phyloP scores from a whole-genome alignment of 1,140 invertebrate genomes.

The Oncopeltus fasciatus region DNA sequence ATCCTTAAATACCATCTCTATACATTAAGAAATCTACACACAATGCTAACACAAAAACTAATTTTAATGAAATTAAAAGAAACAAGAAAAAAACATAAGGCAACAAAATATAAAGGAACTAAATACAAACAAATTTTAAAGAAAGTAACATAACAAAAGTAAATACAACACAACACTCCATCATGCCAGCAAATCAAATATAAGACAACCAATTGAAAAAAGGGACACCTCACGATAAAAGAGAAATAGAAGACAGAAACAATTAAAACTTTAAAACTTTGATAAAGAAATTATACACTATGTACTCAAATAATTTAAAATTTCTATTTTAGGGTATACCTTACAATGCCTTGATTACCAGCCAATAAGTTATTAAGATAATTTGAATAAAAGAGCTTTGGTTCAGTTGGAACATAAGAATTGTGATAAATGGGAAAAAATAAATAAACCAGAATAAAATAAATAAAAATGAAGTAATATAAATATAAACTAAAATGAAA shows the following conservation, averaged over 20 bases:
- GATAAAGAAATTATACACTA: background rate
- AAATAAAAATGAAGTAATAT: too few relatives aligned
- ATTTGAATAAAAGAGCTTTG: too few relatives aligned
- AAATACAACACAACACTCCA: slow-evolving; percentile 15
- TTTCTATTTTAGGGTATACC: background rate
- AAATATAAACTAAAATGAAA: too few relatives aligned
- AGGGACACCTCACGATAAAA: slow-evolving; percentile 3
- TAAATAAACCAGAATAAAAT: too few relatives aligned
- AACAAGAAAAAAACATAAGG: slow-evolving; percentile 15
- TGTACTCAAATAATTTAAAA: background rate
- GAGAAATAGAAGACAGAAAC: background rate
- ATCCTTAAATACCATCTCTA: too few relatives aligned
- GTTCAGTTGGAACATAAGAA: too few relatives aligned
- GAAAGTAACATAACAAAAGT: slow-evolving; percentile 11
- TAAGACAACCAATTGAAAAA: slow-evolving; percentile 12
- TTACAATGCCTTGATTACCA: slow-evolving; percentile 10
- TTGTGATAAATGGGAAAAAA: too few relatives aligned
- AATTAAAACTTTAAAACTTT: too few relatives aligned
- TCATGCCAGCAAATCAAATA: slow-evolving; percentile 16
- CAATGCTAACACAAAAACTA: slow-evolving; percentile 6
- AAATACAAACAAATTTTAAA: slow-evolving; percentile 16
- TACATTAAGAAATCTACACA: background rate
- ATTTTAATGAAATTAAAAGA: slow-evolving; percentile 1
- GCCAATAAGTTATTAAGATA: slow-evolving; percentile 6
- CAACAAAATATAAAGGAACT: slow-evolving; percentile 14